Evolutionary conservation across 1,140 invertebrate species (phyloP), one percentile per base, ranked within the genome.

Genomic region (Batillaria attramentaria): DNA sequence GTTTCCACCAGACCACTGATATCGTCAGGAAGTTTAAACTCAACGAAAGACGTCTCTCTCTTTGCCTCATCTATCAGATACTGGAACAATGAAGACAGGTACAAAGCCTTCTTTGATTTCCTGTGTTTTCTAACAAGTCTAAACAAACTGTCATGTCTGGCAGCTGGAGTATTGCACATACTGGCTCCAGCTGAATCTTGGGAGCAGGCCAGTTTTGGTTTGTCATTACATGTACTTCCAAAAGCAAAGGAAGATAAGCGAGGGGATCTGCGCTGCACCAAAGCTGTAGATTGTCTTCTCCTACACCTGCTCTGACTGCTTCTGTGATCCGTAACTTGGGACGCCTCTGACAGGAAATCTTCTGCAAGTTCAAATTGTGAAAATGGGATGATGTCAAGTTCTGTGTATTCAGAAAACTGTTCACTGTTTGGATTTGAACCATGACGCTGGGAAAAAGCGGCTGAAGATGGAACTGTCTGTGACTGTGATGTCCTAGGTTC

Each of bases 1-100:
- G n/a, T 70, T 70, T 70, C n/a, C 31, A 31, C 68, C 20, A 31
- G 4, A 8, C 39, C 33, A 6, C n/a, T 42, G 33, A 73, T 75
- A n/a, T 80, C 57, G 3, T 31, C 35, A 43, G 83, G 83, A 8
- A 85, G 75, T 39, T 73, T 46, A 80, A 85, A 85, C 41, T 85
- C 80, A 43, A 68, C 46, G 3, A 33, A 39, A 41, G 70, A 70
- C 43, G 79, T 72, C 6, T 70, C 16, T 79, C 80, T 80, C 31
- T 78, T 82, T 28, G 80, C 76, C 60, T 83, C 82, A 78, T 85
- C 84, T 74, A 83, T 79, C 13, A 85, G 60, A 74, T 75, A 83
- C 41, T 85, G 84, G 73, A 85, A 85, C 16, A 85, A 74, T 18
- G 84, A 85, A n/a, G 81, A 79, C 18, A 85, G 50, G 18, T 79